Evolutionary conservation across 2,888 invertebrate species (phyloP), one percentile per base, ranked within the genome.

Genomic region (Troglohyphantes excavatus): DNA sequence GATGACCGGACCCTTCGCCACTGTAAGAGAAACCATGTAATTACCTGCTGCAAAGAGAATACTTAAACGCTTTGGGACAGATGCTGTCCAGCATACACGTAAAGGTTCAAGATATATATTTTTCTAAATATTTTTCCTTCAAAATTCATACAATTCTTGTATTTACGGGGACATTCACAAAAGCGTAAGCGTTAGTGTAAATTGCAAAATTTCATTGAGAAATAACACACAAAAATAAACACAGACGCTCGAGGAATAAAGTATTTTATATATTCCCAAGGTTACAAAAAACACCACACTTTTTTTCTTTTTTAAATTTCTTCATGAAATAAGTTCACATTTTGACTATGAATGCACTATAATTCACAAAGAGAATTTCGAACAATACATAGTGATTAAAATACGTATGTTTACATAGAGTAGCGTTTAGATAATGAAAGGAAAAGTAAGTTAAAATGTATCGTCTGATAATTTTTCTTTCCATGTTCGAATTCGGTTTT

Each of bases 271-370:
- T 61, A 61, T 65, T 67, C 72, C 65, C 46, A 63, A 26, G 13
- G 46, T 63, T 88, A 88, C 88, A 88, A 88, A 88, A 88, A n/a
- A 73, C 76, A 70, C 81, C 46, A 53, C 53, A 53, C 29, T 46
- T 75, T 59, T 59, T 61, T 72, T 59, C 79, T 65, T 33, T 76
- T 53, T 68, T 29, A 29, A 63, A 19, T 61, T 53, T 53, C 29
- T 78, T 63, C 63, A 13, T 39, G 39, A 63, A 63, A 61, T 75
- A 33, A 5, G 39, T 17, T 63, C 21, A 6, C 39, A 59, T 75
- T 75, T 63, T 21, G 13, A 26, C 26, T 76, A 23, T 26, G 46
- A 53, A 53, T 39, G 17, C 29, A 59, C 81, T 81, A 82, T 17
- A 39, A 82, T 27, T 82, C 70, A 82, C 82, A 70, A 17, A 67